Evolutionary conservation across 2,113 vertebrate genomes (phyloP), one percentile per base, ranked within the genome.

Genomic region (Chaenogobius annularis): DNA sequence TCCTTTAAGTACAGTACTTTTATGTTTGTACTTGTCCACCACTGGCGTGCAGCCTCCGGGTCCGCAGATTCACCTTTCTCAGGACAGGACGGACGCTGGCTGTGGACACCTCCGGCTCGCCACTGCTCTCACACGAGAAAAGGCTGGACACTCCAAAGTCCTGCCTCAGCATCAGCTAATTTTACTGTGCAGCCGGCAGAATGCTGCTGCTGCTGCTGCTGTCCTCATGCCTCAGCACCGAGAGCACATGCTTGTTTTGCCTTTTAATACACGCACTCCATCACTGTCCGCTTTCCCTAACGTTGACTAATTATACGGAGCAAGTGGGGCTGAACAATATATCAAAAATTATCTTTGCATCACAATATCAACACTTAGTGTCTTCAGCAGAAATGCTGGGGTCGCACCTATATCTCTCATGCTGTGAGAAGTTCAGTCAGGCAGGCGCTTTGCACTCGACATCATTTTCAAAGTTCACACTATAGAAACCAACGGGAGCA

Each of bases 81-180:
- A 12, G 11, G 50, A 19, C 47, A 1, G 47, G 47, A 50, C 50
- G 3, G 1, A 46, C 44, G 12, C 44, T 2, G 44, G 8, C 19
- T 87, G 77, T 82, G 88, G 90, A 90, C 90, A 90, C 87, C 83
- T 90, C 82, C 81, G 85, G 79, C 87, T 89, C 83, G 87, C 84
- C 73, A 75, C 77, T 63, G 12, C 22, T 23, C 10, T 73, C 83
- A 73, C 77, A 77, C 79, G 64, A 13, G 8, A 10, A 19, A 55
- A 85, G 85, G 78, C 75, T 83, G 90, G 90, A 89, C 89, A 83
- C 75, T 77, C 66, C 77, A 91, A 90, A 90, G 26, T 68, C 85
- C 89, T 72, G 77, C 81, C 85, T 92, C 89, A 92, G 90, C 90
- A 90, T 68, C 64, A 43, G 85, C 90, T 90, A 90, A 88, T 88